phyloP scores from a whole-genome alignment of 1,140 invertebrate genomes.

The Eriosoma lanigerum region DNA sequence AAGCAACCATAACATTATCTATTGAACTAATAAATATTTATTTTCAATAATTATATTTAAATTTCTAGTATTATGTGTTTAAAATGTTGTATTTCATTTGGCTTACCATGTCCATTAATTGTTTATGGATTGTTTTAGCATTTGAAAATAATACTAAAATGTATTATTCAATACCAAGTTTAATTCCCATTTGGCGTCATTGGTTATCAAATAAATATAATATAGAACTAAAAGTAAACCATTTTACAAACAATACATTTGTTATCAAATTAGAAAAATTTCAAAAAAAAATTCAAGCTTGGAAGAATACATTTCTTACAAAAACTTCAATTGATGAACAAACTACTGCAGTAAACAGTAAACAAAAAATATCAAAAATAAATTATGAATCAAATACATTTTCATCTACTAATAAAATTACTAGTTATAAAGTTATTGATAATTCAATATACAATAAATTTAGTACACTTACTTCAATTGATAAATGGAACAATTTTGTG shows the following conservation, averaged over 20 bases:
- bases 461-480: too few species aligned
- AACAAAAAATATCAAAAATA: background rate
- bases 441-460: too few species aligned
- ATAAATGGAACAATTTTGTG: too few species aligned
- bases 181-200: background rate
- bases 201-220: background rate
- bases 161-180: background rate
- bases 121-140: background rate
- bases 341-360: background rate
- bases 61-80: background rate
- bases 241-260: too few species aligned
- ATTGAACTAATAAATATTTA: background rate
- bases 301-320: background rate
- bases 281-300: background rate
- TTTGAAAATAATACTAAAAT: background rate
- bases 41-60: too few species aligned
- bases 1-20: background rate
- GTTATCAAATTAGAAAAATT: too few species aligned
- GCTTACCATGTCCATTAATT: background rate
- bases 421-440: too few species aligned
- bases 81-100: background rate
- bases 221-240: background rate
- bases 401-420: background rate
- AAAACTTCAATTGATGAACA: background rate
- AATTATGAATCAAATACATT: background rate